phyloP scores from a whole-genome alignment of 2,888 invertebrate genomes.

The Vandiemenella viatica region DNA sequence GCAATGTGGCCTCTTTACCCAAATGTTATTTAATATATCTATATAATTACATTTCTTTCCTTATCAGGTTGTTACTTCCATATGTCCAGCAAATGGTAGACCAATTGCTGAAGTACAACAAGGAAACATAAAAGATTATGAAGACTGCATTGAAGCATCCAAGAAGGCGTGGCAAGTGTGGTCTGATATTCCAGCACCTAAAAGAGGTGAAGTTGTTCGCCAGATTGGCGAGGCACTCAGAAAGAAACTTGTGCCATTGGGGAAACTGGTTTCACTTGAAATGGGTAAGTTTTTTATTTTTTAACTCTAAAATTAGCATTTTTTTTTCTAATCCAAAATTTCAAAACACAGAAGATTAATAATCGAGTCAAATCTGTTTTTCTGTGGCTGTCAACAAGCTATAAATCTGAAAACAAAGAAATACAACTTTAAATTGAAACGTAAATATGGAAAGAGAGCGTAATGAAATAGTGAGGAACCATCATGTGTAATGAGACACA shows the following conservation, averaged over 20 bases:
- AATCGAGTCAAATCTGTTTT: no score
- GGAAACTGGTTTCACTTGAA: slow-evolving; percentile 87
- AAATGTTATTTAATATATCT: no score
- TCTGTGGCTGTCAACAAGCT: no score
- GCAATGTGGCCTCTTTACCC: no score
- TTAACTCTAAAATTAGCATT: background rate
- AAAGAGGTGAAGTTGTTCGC: slow-evolving; percentile 87
- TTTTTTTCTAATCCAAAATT: no score
- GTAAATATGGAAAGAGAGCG: no score
- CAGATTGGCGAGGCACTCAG: slow-evolving; percentile 93
- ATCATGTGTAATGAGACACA: no score
- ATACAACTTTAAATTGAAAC: no score
- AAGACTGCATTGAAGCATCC: slow-evolving; percentile 60
- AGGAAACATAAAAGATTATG: slow-evolving; percentile 68
- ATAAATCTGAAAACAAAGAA: no score
- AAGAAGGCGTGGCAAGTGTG: slow-evolving; percentile 71
- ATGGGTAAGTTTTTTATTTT: slow-evolving; percentile 51
- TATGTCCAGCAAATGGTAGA: slow-evolving; percentile 69
- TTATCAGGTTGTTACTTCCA: slow-evolving; percentile 60
- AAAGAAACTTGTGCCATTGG: slow-evolving; percentile 70
- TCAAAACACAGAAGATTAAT: no score
- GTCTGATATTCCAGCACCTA: slow-evolving; percentile 79
- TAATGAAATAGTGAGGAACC: no score
- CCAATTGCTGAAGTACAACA: slow-evolving; percentile 79
- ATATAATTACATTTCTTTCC: no score